These are phyloP conservation scores for Drosophila maculinotata DNA, from an alignment of 2,888 invertebrate species.

Conservation along the genomic window DNA sequence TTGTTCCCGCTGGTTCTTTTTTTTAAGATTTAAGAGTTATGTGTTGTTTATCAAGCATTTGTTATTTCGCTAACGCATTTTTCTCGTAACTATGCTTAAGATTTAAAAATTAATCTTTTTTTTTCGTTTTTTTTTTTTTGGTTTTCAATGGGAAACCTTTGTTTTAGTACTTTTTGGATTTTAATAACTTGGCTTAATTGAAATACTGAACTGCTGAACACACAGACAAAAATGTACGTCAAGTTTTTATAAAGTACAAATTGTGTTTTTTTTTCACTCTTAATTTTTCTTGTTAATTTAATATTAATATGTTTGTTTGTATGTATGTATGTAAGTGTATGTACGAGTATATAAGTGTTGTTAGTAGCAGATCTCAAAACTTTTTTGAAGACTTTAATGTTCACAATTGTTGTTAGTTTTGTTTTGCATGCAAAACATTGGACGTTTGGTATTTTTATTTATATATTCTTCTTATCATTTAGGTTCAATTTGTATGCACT, in stretches of 20 bases:
- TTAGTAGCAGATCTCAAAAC: slow-evolving; percentile 46
- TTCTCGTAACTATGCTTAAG: slow-evolving; percentile 26
- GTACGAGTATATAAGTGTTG: slow-evolving; percentile 32
- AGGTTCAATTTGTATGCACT: slow-evolving; percentile 39
- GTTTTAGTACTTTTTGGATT: slow-evolving; percentile 44
- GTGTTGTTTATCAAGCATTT: slow-evolving; percentile 50
- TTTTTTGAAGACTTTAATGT: slow-evolving; percentile 69
- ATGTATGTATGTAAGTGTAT: slow-evolving; percentile 8
- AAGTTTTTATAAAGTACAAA: slow-evolving; percentile 42
- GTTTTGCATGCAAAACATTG: slow-evolving; percentile 64
- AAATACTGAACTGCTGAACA: slow-evolving; percentile 78
- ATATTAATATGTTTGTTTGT: slow-evolving; percentile 25
- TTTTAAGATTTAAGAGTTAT: slow-evolving; percentile 39
- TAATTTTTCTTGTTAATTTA: slow-evolving; percentile 30
- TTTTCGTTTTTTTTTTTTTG: slow-evolving; percentile 48
- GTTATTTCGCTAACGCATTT: slow-evolving; percentile 42
- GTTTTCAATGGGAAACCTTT: slow-evolving; percentile 70
- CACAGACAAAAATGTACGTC: slow-evolving; percentile 58
- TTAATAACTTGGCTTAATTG: slow-evolving; percentile 73
- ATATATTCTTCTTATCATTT: slow-evolving; percentile 35
- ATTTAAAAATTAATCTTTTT: slow-evolving; percentile 20
- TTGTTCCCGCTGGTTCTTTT: slow-evolving; percentile 64
- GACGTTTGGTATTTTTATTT: slow-evolving; percentile 67
- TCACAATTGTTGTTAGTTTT: slow-evolving; percentile 75
- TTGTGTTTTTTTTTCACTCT: slow-evolving; percentile 57